Base-by-base conservation (phyloP, 2,113 vertebrate species). In the Neotoma lepida region DNA sequence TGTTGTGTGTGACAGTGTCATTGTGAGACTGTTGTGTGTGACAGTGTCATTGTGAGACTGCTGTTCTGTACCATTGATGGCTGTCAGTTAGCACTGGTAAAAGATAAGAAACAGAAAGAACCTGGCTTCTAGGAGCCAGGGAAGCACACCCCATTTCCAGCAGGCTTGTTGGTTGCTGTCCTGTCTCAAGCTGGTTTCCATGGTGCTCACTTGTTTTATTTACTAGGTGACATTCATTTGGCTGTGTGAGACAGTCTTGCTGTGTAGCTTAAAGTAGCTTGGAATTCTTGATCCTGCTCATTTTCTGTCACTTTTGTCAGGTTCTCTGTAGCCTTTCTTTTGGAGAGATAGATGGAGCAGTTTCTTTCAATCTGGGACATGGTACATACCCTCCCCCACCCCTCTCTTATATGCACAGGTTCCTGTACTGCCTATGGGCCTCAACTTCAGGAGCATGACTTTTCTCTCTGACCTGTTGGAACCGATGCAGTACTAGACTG, bases 231-330 rank as follows among this genome's bases (percentile, higher is more conserved):
- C 64, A 35, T 76, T 22, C 6, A 9, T 90, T 68, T 46, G 76
- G 64, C 28, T 74, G 46, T 44, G 28, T 58, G 54, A 74, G 54
- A 33, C 18, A 49, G 39, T 44, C 17, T 56, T 20, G n/a, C 28
- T 68, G 35, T 81, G 51, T 64, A 70, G 46, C 46, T n/a, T 33
- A 26, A 24, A 14, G 33, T 86, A 15, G 44, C 10, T 30, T 66
- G 6, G 44, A 49, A 7, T 12, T 17, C 8, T 17, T 46, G 66
- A 2, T 35, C 35, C 22, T 18, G 35, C 44, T 49, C 58, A 4
- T 49, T 33, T 6, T 13, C 4, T 26, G 1, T 20, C 46, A 7
- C 39, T 5, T 0, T 5, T 0, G 4, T 13, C 1, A 1, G 8
- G 39, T 64, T 63, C 20, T 44, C 58, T 10, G 9, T 64, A 13